These are phyloP conservation scores for Psophia crepitans DNA, from an alignment of 2,113 vertebrate genomes.

Conservation along the genomic window DNA sequence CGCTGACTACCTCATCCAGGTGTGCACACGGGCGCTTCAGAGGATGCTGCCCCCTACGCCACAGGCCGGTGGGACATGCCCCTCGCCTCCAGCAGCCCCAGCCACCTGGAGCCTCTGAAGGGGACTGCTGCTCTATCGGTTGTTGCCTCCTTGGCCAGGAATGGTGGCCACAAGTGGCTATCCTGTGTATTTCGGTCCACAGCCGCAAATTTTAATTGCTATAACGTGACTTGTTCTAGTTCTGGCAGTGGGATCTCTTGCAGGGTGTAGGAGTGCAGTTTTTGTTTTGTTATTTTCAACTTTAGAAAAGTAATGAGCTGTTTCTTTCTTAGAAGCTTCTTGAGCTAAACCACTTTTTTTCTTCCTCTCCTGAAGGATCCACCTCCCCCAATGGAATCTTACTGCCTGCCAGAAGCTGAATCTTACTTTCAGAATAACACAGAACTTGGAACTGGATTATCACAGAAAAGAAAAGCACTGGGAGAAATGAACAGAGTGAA, in stretches of 20 bases:
- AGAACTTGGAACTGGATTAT: slow-evolving; percentile 61
- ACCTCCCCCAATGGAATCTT: slow-evolving; percentile 79
- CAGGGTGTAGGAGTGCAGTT: neutral
- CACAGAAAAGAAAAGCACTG: slow-evolving; percentile 87
- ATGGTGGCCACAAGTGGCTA: neutral
- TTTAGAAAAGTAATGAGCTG: neutral
- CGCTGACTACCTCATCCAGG: slow-evolving; percentile 96
- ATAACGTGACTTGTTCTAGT: neutral
- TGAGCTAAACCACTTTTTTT: neutral
- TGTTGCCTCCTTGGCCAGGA: neutral
- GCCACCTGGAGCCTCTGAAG: neutral
- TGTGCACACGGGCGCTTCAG: neutral
- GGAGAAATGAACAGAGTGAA: slow-evolving; percentile 75
- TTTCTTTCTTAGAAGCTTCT: neutral
- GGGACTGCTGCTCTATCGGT: neutral
- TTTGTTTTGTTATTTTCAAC: neutral
- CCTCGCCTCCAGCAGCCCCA: neutral
- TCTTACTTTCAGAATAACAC: slow-evolving; percentile 43
- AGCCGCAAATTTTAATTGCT: neutral
- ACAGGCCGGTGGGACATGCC: neutral
- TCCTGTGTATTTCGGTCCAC: fast-evolving
- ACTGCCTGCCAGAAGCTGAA: slow-evolving; percentile 76
- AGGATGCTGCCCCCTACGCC: neutral
- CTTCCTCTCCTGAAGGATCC: slow-evolving; percentile 76
- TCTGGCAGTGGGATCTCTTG: neutral